Base-by-base conservation (phyloP, 2,888 invertebrate genomes). In the Diarsia mendica region DNA sequence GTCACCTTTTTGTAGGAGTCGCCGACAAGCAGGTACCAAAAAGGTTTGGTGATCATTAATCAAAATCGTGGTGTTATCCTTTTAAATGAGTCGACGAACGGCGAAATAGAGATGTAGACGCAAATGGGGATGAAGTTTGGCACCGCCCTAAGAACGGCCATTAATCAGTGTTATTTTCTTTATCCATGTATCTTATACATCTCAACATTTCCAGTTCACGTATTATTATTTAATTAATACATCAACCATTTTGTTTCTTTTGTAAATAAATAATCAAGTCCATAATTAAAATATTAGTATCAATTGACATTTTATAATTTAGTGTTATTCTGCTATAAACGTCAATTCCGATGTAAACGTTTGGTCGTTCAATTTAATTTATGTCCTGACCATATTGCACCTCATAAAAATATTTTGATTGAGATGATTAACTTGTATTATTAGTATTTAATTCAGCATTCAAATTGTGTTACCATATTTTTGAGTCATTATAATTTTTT, bases 11-110 rank as follows among this genome's bases (percentile, higher is more conserved):
- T 94, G 93, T 93, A 89, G 92, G 92, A 91, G 93, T 93, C 83
- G 90, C 92, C 93, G 93, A 93, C 91, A 91, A 91, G 93, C 96
- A 96, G 96, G 96, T 96, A 96, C 90, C 89, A 83, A 85, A 85
- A 89, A 88, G 91, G 89, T 89, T 89, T 89, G 79, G 80, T 80
- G 86, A 89, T 92, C 94, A 94, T 96, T 96, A 92, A 96, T 96
- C 96, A 96, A 94, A 92, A 93, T 92, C 90, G 87, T 90, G 82
- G 87, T 90, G 90, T 89, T 92, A 90, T 93, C 90, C 91, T 89
- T 92, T 92, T 90, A 93, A 93, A 92, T 91, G 91, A 92, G 89
- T 88, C 90, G 91, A 91, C 88, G 91, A 93, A 90, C 89, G 88
- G 89, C 90, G 86, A 91, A 95, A 96, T 95, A 95, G 93, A 95